Evolutionary conservation across 37 sponge, comb jelly and placozoan genomes (phyloP), one percentile per base, ranked within the genome.

Genomic region (Crambe crambe): DNA sequence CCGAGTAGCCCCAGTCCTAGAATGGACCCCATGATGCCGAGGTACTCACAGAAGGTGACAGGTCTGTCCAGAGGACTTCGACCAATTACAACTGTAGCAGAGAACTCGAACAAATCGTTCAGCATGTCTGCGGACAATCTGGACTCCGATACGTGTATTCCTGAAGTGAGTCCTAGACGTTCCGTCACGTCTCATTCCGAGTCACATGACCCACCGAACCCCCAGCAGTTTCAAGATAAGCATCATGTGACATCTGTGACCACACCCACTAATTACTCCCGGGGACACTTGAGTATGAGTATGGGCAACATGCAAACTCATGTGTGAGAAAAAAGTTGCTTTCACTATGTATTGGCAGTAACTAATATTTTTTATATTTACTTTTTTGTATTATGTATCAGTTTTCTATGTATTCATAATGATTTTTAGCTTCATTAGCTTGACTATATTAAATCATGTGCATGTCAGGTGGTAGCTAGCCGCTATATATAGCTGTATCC

Each of bases 301-400:
- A 59, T 59, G 76, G 76, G 76, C 38, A 76, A 56, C 26, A 76
- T 76, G 76, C 74, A 73, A 56, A 76, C 76, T 26, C 59, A 76
- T 26, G 76, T 76, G 10, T 76, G 34, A 65, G 17, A 12, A 12
- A 47, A 47, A 47, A 12, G 51, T 47, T 12, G 12, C 6, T 15
- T 12, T n/a, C n/a, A n/a, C n/a, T n/a, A n/a, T n/a, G n/a, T n/a
- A 47, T 12, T 12, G 6, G 6, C 51, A 15, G 51, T 47, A 12
- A 12, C 6, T 47, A 12, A 15, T 47, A 47, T 47, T 12, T 47
- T 47, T 12, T 47, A 47, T 47, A 47, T 6, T 12, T 47, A 47
- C 51, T 47, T 15, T 47, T 47, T 15, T 47, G 51, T 6, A 15
- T 47, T 47, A 15, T 47, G 51, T 47, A 47, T 6, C 12, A 12